Evolutionary conservation across 1,140 invertebrate genomes (phyloP).

Genomic region (Platyscapa corneri): DNA sequence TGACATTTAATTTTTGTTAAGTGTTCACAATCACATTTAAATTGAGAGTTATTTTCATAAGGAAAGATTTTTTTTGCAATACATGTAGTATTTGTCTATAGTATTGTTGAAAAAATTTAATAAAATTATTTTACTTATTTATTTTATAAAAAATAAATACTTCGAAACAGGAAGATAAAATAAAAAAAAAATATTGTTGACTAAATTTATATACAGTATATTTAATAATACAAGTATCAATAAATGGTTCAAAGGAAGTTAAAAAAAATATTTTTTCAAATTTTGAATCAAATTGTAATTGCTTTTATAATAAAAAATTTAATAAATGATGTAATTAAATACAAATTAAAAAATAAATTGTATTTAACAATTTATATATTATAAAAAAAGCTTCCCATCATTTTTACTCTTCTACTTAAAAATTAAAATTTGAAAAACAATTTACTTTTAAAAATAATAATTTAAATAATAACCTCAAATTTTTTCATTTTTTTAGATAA

Average conservation of each 20-base stretch:
- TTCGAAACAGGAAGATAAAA: not conserved
- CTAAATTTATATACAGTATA: too few species aligned
- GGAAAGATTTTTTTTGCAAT: not conserved
- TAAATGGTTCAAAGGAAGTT: too few species aligned
- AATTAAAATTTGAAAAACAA: not conserved
- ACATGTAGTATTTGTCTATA: not conserved
- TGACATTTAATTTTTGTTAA: not conserved
- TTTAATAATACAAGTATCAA: too few species aligned
- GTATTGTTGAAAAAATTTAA: not conserved
- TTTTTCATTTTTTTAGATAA: not conserved
- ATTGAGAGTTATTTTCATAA: conserved; percentile 11
- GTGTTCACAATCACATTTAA: not conserved
- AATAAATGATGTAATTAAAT: too few species aligned
- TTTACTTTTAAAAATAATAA: not conserved
- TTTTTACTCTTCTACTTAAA: not conserved
- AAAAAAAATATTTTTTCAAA: too few species aligned
- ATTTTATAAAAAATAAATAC: not conserved
- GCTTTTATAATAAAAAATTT: too few species aligned
- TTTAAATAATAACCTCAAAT: not conserved
- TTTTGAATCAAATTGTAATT: too few species aligned
- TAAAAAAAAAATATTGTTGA: not conserved
- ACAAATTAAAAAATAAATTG: too few species aligned
- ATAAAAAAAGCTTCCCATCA: not conserved
- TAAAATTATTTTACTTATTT: not conserved
- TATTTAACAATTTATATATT: not conserved